A percentile compares a stretch with the other conserved stretches of the same genome.
Conservation (phyloP, 2,888 invertebrate genomes). For the Bembecia ichneumoniformis region DNA sequence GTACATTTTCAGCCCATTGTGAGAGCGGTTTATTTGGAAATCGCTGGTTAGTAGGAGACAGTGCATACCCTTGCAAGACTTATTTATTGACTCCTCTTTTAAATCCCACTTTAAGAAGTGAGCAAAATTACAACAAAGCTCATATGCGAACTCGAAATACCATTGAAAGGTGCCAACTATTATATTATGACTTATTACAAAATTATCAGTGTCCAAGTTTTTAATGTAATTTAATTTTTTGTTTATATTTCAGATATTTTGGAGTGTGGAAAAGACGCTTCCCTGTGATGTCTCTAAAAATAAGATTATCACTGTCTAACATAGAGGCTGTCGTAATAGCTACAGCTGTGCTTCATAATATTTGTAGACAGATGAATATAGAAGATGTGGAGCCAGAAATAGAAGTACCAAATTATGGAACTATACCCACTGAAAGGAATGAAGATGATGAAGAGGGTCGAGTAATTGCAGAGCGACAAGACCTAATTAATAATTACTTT, state of each 20-base stretch:
- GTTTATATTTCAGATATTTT: neutral
- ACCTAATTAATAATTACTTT: neutral
- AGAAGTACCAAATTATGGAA: neutral
- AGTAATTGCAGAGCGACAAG: neutral
- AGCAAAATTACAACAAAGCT: slow-evolving; percentile 2
- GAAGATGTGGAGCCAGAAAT: slow-evolving; percentile 3
- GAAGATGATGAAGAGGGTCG: neutral
- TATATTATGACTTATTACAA: neutral
- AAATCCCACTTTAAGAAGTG: neutral
- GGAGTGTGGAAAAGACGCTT: neutral
- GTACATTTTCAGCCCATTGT: slow-evolving; percentile 3
- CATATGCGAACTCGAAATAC: neutral
- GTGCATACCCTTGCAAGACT: slow-evolving; percentile 4
- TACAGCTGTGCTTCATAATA: slow-evolving; percentile 5
- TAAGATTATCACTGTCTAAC: slow-evolving; percentile 2
- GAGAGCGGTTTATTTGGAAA: slow-evolving; percentile 4
- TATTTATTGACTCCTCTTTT: slow-evolving; percentile 7
- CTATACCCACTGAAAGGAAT: neutral
- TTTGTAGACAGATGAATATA: slow-evolving; percentile 3
- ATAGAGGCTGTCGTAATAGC: slow-evolving; percentile 4
- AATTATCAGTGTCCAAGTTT: neutral
- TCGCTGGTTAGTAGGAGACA: slow-evolving; percentile 5
- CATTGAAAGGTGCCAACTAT: slow-evolving; percentile 1
- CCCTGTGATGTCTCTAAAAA: slow-evolving; percentile 1
- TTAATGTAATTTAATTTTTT: neutral